These are phyloP conservation scores for Acanthosepion esculentum DNA, from an alignment of 2,888 invertebrate genomes.

Conservation along the genomic window DNA sequence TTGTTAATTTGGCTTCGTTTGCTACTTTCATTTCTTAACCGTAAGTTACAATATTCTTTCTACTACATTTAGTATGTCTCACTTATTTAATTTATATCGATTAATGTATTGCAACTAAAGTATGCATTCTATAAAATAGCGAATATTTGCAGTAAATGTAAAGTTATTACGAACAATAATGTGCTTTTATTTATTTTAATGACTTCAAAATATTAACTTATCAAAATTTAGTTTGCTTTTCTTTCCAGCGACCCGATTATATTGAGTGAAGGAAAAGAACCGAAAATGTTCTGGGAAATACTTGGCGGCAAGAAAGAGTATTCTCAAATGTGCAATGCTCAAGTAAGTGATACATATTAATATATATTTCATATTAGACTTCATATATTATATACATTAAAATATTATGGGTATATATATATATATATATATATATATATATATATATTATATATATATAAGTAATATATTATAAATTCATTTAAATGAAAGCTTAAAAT, in stretches of 20 bases:
- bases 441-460: neutral
- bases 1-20: no score
- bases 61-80: no score
- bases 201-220: neutral
- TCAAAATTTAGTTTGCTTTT: neutral
- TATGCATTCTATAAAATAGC: no score
- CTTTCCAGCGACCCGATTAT: slow-evolving; percentile 60
- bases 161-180: no score
- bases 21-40: no score
- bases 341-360: slow-evolving; percentile 52
- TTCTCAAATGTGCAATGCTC: slow-evolving; percentile 70
- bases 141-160: no score
- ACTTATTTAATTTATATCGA: no score
- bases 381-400: no score
- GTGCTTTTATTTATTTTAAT: neutral
- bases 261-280: slow-evolving; percentile 81
- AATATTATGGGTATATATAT: neutral
- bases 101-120: no score
- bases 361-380: neutral
- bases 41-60: no score
- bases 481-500: neutral
- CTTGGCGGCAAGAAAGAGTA: slow-evolving; percentile 82
- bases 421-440: neutral
- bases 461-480: neutral
- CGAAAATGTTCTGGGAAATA: slow-evolving; percentile 85